Base-by-base conservation (phyloP, 2,888 invertebrate genomes). In the Acanthoscelides obtectus region DNA sequence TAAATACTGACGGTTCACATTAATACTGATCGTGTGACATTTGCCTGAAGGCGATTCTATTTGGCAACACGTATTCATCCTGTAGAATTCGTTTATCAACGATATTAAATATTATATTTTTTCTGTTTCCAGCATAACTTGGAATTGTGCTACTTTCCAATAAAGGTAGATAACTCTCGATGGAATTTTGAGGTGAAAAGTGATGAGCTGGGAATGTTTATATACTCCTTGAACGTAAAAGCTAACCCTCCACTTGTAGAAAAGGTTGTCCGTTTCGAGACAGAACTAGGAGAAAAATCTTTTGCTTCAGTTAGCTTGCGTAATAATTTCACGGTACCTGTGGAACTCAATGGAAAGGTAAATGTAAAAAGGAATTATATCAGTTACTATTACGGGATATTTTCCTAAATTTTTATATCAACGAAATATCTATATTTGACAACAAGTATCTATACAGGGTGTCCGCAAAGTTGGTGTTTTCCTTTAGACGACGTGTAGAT, bases 181-280 rank as follows among this genome's bases (percentile, higher is more conserved):
- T 25, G 86, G 86, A 80, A 67, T 27, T 75, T 75, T 78, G 82
- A 69, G 74, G 83, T 83, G 78, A 79, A 0, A 77, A 90, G 21
- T 87, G 84, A 80, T 84, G 69, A 84, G 81, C 73, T 89, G 20
- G 88, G 89, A 4, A 86, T 87, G 73, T 90, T 90, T 79, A 87
- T 86, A 45, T 91, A 90, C 77, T 87, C 87, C 72, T 74, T 84
- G 66, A 69, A 79, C 25, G 72, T 84, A 67, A 75, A 73, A 21
- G 81, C 82, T 17, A 72, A 75, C 22, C 72, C 80, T 20, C 79
- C 83, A 17, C 72, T 75, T 64, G 74, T 77, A 0, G 83, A 84
- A 74, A 71, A 79, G 12, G 66, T 73, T 2, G 68, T 83, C n/a
- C 70, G 74, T 45, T 80, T 84, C 65, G 73, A 76, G 27, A 73